phyloP scores from a whole-genome alignment of 2,797 vertebrate genomes.

The Typhlichthys subterraneus region DNA sequence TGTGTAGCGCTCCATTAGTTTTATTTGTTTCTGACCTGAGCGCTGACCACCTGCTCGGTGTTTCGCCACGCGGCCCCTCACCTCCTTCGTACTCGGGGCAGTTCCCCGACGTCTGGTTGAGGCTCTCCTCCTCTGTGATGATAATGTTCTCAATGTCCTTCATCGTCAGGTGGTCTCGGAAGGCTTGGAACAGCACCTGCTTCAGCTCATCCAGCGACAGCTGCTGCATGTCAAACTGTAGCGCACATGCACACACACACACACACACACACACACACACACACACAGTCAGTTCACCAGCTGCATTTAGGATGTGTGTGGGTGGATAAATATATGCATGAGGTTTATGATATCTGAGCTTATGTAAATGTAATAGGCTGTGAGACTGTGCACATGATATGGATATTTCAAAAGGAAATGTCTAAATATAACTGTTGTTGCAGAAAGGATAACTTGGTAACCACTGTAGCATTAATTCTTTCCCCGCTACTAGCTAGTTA shows the following conservation, averaged over 20 bases:
- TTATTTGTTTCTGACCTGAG: no score
- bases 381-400: no score
- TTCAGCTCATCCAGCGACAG: slow-evolving; percentile 98
- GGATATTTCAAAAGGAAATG: no score
- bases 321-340: slow-evolving; percentile 4
- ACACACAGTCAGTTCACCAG: not conserved
- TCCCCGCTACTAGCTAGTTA: not conserved
- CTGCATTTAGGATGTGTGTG: not conserved
- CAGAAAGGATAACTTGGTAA: no score
- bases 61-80: slow-evolving; percentile 43
- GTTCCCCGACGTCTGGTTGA: slow-evolving; percentile 95
- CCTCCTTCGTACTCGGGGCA: slow-evolving; percentile 97
- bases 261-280: slow-evolving; percentile 2
- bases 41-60: no score
- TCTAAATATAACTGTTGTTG: no score
- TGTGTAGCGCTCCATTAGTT: no score
- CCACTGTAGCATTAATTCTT: not conserved
- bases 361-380: no score
- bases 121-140: slow-evolving; percentile 97
- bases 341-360: no score
- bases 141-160: slow-evolving; percentile 99
- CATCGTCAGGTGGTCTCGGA: slow-evolving; percentile 97
- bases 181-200: slow-evolving; percentile 97
- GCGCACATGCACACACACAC: slow-evolving; percentile 3
- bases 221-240: slow-evolving; percentile 98